Base-by-base conservation (phyloP, 1,140 invertebrate genomes). In the Papilio polytes region DNA sequence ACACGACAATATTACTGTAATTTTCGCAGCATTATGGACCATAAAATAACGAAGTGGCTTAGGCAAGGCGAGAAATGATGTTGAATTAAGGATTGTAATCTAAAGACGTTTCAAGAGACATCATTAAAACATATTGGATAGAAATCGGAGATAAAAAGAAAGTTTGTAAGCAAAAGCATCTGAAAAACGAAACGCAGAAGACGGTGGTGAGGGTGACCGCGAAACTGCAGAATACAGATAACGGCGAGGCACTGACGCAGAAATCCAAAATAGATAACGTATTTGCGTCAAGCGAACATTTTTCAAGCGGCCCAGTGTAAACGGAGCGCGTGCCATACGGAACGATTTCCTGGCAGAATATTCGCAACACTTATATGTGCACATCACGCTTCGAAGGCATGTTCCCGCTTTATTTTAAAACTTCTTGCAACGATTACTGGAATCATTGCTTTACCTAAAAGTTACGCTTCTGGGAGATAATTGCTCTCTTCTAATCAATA, bases 241-340 rank as follows among this genome's bases (percentile, higher is more conserved):
- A 91, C 87, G 89, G 63, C 82, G 85, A 87, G 86, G 84, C 81
- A 88, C 88, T 94, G 93, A 94, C 93, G 93, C 90, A 93, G 88
- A 89, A 86, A 85, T 93, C 92, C 90, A 91, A 94, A 94, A 94
- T 94, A 94, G 93, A 94, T 93, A 94, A 94, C 93, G 92, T 89
- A 91, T 94, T 94, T 94, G 93, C 93, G 93, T 94, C 93, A 94
- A 94, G 90, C 90, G 88, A 83, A 88, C 88, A 94, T 94, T 94
- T 94, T 94, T 94, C 91, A 91, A 91, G 88, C 91, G 84, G 81
- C 82, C 84, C 87, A 89, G 86, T 89, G 90, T 91, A 94, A 91
- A 93, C 91, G 86, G 84, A 90, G 86, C 90, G 90, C 90, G 88
- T 88, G 88, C 91, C 86, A 90, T 89, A 90, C 88, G 82, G 83